Conservation (phyloP, 2,797 vertebrate genomes). For the Poeciliopsis turneri region DNA sequence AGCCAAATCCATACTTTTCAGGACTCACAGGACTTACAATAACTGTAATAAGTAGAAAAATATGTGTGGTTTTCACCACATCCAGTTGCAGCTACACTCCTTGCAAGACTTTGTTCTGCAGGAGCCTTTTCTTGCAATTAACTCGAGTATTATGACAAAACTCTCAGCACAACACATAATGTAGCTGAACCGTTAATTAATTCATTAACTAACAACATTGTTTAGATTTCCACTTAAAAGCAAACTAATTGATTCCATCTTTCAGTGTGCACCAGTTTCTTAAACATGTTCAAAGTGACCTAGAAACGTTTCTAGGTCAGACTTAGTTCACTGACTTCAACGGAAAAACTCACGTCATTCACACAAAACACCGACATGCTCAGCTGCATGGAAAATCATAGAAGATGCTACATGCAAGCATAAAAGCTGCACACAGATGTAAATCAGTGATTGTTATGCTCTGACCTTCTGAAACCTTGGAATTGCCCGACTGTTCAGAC, state of each 20-base stretch:
- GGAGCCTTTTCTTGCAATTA: background rate
- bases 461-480: conserved; percentile 78
- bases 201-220: background rate
- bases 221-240: background rate
- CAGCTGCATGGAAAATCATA: background rate
- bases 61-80: background rate
- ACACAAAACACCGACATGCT: background rate
- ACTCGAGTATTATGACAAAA: background rate
- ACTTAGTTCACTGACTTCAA: background rate
- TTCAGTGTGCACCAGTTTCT: background rate
- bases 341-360: conserved; percentile 7
- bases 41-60: background rate
- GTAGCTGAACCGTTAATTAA: background rate
- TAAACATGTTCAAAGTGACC: background rate
- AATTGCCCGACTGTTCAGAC: conserved; percentile 68
- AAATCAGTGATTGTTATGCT: background rate
- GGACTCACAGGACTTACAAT: background rate
- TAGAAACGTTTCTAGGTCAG: conserved; percentile 2
- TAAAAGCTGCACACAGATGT: background rate
- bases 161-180: background rate
- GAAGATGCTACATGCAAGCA: background rate
- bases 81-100: background rate
- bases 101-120: background rate
- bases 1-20: background rate
- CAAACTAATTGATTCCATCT: background rate